These are phyloP conservation scores for Axis porcinus DNA, from an alignment of 2,113 vertebrate species.

Conservation along the genomic window DNA sequence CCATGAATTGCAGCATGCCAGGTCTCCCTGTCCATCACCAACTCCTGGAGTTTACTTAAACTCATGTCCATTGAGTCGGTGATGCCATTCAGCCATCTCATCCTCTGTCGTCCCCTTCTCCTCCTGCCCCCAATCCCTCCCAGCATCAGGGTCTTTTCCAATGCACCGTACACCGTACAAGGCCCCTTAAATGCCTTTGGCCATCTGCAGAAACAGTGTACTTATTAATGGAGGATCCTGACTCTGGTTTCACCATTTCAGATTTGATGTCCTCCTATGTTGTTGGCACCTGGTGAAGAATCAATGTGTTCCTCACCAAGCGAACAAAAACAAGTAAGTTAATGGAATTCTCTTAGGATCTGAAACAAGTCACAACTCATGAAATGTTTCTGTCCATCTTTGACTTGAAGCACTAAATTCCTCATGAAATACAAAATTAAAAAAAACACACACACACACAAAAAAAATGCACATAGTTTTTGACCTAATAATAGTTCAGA, in stretches of 20 bases:
- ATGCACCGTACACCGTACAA: background rate
- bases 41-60: too few species aligned
- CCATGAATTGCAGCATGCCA: too few species aligned
- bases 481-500: background rate
- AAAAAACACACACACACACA: too few species aligned
- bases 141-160: too few species aligned
- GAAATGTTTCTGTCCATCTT: background rate
- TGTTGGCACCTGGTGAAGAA: background rate
- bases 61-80: too few species aligned
- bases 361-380: background rate
- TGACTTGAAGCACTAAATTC: background rate
- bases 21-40: too few species aligned
- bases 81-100: too few species aligned
- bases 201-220: background rate
- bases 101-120: too few species aligned
- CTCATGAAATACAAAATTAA: background rate
- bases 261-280: too few species aligned
- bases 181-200: background rate
- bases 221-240: background rate
- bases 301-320: background rate
- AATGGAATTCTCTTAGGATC: background rate
- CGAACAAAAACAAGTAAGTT: background rate
- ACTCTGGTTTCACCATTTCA: background rate
- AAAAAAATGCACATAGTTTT: background rate
- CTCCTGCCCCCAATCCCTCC: too few species aligned